Evolutionary conservation across 2,113 vertebrate genomes (phyloP).

Genomic region (Cisticola juncidis): DNA sequence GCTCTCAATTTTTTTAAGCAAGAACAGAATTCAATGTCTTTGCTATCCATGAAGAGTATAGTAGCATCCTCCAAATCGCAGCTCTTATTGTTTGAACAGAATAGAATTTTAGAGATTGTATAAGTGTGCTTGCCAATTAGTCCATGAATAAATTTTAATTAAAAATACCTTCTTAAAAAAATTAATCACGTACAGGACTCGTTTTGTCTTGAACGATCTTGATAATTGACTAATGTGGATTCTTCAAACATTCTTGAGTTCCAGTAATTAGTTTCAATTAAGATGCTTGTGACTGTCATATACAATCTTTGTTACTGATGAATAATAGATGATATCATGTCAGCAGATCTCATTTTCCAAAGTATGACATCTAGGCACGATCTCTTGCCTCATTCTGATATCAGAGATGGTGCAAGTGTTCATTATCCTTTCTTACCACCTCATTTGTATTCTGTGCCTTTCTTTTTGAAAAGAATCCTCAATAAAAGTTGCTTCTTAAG

Average conservation of each 20-base stretch:
- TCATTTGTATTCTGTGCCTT: not conserved
- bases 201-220: not conserved
- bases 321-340: not conserved
- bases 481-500: not conserved
- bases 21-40: not conserved
- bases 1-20: not conserved
- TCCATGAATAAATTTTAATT: not conserved
- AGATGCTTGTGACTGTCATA: not conserved
- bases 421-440: not conserved
- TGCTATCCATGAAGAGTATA: not conserved
- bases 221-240: not conserved
- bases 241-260: not conserved
- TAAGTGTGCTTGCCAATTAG: not conserved
- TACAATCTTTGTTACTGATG: not conserved
- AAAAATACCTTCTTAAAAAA: not conserved
- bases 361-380: not conserved
- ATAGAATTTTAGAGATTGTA: not conserved
- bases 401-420: not conserved
- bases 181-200: not conserved
- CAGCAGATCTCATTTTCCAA: not conserved
- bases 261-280: not conserved
- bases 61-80: not conserved
- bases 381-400: not conserved
- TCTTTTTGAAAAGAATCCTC: not conserved
- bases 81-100: not conserved